Evolutionary conservation across 2,113 vertebrate species (phyloP).

Genomic region (Miniopterus natalensis): DNA sequence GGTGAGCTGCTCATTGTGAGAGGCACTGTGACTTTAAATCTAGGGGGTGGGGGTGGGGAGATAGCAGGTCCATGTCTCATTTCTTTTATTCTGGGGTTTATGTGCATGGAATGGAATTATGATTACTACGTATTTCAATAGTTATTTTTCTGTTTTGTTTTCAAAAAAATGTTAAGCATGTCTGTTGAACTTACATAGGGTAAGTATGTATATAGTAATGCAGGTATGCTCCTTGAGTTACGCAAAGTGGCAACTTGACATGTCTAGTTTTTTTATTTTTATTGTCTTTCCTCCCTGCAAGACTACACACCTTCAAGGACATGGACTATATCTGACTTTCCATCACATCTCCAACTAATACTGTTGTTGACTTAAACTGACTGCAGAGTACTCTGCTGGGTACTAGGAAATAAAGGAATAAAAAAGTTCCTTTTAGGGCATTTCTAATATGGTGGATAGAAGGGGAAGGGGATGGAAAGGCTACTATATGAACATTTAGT

Average conservation of each 20-base stretch:
- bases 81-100: background rate
- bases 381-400: background rate
- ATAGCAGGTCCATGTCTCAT: background rate
- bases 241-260: background rate
- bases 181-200: background rate
- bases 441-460: background rate
- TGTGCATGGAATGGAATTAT: background rate
- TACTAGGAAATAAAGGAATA: background rate
- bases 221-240: background rate
- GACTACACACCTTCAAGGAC: background rate
- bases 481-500: background rate
- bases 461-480: background rate
- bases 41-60: background rate
- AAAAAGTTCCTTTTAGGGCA: background rate
- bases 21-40: background rate
- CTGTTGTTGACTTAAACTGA: background rate
- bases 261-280: background rate
- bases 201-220: background rate
- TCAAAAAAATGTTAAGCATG: background rate
- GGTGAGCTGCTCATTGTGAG: background rate
- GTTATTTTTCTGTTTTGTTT: background rate
- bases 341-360: background rate
- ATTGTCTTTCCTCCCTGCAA: background rate
- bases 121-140: background rate
- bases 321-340: background rate